These are phyloP conservation scores for Sinella curviseta DNA, from an alignment of 1,140 invertebrate species.

Conservation along the genomic window DNA sequence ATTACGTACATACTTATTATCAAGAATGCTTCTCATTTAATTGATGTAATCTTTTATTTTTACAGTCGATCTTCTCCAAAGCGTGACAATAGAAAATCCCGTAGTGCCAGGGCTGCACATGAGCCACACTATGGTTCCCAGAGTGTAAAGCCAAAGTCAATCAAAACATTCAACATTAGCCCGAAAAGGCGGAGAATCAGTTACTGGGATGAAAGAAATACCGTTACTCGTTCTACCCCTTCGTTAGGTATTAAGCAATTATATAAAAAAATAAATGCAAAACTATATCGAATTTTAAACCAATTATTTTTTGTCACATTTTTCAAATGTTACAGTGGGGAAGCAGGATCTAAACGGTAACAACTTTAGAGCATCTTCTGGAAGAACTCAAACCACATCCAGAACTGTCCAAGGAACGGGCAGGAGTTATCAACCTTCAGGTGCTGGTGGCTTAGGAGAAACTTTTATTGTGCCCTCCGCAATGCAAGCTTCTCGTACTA, in stretches of 20 bases:
- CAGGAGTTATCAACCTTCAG: background rate
- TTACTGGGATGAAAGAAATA: conserved; percentile 31
- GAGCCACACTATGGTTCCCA: background rate
- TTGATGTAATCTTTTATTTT: background rate
- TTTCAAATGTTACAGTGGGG: background rate
- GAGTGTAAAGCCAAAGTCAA: conserved; percentile 28
- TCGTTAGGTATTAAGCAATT: background rate
- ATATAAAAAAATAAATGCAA: background rate
- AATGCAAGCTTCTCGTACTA: background rate
- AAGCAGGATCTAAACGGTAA: background rate
- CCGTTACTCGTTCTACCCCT: background rate
- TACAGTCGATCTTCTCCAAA: conserved; percentile 3
- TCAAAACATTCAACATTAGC: conserved; percentile 28
- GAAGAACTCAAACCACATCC: background rate
- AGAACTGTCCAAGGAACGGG: background rate
- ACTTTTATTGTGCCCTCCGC: conserved; percentile 1
- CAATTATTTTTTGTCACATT: background rate
- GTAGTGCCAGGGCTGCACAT: background rate
- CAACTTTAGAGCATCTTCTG: background rate
- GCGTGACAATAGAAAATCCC: background rate
- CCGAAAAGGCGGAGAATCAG: conserved; percentile 39
- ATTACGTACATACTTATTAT: too few relatives aligned
- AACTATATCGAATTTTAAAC: too few relatives aligned
- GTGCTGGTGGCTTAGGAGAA: background rate
- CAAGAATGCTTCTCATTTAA: too few relatives aligned